These are phyloP conservation scores for Macroglossus sobrinus DNA, from an alignment of 2,113 vertebrate genomes.

Conservation along the genomic window DNA sequence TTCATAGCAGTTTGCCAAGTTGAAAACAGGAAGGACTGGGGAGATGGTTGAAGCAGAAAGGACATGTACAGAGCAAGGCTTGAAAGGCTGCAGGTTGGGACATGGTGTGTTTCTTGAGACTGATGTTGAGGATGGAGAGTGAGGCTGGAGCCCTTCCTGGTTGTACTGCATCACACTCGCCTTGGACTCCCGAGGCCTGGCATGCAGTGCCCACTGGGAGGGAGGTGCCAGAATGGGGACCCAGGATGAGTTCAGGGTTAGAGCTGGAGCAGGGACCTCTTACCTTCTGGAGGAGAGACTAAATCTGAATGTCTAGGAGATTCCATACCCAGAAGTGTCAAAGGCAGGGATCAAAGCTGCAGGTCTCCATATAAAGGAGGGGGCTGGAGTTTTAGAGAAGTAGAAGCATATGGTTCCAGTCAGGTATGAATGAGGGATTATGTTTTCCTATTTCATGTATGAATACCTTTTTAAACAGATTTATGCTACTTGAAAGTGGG, in stretches of 20 bases:
- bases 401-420: not conserved
- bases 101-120: not conserved
- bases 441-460: not conserved
- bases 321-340: not conserved
- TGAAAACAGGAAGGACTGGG: not conserved
- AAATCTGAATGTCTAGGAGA: not conserved
- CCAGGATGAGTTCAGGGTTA: too few relatives aligned
- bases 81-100: too few relatives aligned
- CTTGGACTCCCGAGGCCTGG: not conserved
- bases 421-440: not conserved
- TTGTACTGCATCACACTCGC: not conserved
- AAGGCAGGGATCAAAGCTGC: not conserved
- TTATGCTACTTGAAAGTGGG: not conserved
- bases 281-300: not conserved
- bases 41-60: not conserved
- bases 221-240: not conserved
- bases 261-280: not conserved
- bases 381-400: not conserved
- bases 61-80: not conserved
- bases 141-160: not conserved
- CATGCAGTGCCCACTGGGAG: fast-evolving
- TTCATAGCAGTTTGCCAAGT: not conserved
- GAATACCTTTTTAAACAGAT: not conserved
- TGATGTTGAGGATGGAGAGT: not conserved
- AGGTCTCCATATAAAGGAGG: not conserved